Conservation (phyloP, 2,888 invertebrate species). For the Agonopterix arenella region DNA sequence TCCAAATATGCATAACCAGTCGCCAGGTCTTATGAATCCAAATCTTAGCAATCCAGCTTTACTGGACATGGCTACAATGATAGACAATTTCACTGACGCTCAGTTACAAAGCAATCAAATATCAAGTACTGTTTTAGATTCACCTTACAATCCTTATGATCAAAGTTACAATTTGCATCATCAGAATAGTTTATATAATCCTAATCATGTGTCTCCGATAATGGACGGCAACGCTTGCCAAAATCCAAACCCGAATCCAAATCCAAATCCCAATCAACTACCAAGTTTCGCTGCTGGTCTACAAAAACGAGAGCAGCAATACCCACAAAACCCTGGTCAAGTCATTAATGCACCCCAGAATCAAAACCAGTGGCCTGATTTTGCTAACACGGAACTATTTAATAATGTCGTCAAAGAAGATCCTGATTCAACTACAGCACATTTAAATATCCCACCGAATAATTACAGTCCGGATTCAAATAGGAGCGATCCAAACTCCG, state of each 20-base stretch:
- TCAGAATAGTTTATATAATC: constrained; percentile 78
- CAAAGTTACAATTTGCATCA: constrained; percentile 81
- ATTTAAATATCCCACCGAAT: constrained; percentile 61
- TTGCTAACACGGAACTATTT: constrained; percentile 59
- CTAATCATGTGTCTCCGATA: constrained; percentile 72
- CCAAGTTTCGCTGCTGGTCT: constrained; percentile 61
- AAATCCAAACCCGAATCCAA: constrained; percentile 46
- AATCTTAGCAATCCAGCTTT: constrained; percentile 75
- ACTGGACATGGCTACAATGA: constrained; percentile 86
- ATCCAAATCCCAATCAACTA: constrained; percentile 52
- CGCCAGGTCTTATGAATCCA: constrained; percentile 63
- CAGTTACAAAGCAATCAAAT: constrained; percentile 91
- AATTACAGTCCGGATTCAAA: constrained; percentile 73
- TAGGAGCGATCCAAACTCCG: constrained; percentile 66
- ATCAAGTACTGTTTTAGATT: constrained; percentile 88
- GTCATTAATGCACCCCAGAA: constrained; percentile 36
- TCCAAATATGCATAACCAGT: constrained; percentile 62
- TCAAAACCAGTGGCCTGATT: constrained; percentile 68
- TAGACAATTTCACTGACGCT: constrained; percentile 85
- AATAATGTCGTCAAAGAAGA: constrained; percentile 81
- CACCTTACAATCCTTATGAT: constrained; percentile 79
- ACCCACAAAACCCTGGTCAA: constrained; percentile 28
- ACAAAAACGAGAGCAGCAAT: constrained; percentile 59
- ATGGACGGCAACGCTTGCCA: constrained; percentile 60
- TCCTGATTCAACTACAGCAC: constrained; percentile 85